phyloP scores from a whole-genome alignment of 2,888 invertebrate species.

The Dusona sp. region DNA sequence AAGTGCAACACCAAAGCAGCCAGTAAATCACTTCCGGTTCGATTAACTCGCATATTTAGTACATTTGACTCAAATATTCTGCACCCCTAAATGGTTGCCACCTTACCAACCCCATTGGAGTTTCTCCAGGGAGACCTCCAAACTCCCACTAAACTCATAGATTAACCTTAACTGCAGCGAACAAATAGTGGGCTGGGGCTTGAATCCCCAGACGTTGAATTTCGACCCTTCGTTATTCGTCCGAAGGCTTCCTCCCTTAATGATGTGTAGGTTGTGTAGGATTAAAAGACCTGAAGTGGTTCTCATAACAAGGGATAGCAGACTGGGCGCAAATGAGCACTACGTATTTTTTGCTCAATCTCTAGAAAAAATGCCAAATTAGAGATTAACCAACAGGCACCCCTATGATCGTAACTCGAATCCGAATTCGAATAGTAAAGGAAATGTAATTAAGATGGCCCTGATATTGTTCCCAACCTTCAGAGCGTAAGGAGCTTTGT shows the following conservation, averaged over 20 bases:
- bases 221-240: conserved; percentile 1
- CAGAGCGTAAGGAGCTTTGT: background rate
- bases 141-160: conserved; percentile 3
- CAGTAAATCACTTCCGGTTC: background rate
- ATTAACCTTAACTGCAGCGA: background rate
- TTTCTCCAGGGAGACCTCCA: conserved; percentile 1
- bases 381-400: background rate
- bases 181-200: background rate
- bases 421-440: background rate
- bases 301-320: background rate
- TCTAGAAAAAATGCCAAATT: background rate
- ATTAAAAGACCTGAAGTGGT: background rate
- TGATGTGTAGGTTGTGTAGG: background rate
- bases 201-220: background rate
- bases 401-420: background rate
- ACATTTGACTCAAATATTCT: background rate
- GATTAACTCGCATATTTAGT: conserved; percentile 3
- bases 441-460: background rate
- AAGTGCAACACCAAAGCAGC: background rate
- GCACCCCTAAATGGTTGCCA: background rate
- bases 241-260: background rate
- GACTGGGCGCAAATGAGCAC: background rate
- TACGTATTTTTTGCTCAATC: background rate
- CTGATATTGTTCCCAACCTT: background rate
- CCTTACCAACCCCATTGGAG: background rate